These are phyloP conservation scores for Gavialis gangeticus DNA, from an alignment of 2,113 vertebrate species.

Conservation along the genomic window DNA sequence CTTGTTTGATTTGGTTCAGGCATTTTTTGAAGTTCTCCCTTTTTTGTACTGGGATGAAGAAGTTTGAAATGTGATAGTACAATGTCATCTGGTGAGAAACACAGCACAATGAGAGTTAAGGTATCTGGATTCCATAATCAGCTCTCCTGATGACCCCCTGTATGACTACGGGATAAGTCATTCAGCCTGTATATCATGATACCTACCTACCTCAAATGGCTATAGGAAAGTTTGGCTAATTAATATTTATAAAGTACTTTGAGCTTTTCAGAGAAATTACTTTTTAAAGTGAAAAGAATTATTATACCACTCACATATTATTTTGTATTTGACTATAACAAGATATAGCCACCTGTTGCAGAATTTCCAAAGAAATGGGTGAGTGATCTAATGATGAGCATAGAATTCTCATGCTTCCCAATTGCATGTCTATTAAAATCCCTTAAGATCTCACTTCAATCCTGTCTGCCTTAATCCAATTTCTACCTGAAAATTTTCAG, in stretches of 20 bases:
- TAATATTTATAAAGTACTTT: neutral
- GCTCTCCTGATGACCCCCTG: neutral
- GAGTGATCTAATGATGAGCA: neutral
- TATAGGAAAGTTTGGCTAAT: neutral
- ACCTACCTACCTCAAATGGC: neutral
- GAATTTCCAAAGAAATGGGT: slow-evolving; percentile 19
- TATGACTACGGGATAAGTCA: neutral
- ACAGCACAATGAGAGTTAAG: neutral
- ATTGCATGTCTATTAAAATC: slow-evolving; percentile 47
- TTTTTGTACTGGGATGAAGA: neutral
- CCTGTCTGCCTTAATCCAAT: slow-evolving; percentile 39
- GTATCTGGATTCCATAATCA: neutral
- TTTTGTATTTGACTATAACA: neutral
- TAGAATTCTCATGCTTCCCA: slow-evolving; percentile 2
- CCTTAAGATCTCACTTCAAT: slow-evolving; percentile 31
- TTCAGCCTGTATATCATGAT: neutral
- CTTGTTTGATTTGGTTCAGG: neutral
- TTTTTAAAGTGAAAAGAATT: neutral
- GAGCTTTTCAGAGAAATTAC: neutral
- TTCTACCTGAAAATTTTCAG: slow-evolving; percentile 62
- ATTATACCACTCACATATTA: neutral
- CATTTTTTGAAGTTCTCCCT: neutral
- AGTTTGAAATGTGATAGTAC: neutral
- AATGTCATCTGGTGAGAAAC: neutral
- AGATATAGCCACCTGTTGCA: slow-evolving; percentile 20